Evolutionary conservation across 2,797 vertebrate genomes (phyloP).

Genomic region (Micrastur ruficollis): DNA sequence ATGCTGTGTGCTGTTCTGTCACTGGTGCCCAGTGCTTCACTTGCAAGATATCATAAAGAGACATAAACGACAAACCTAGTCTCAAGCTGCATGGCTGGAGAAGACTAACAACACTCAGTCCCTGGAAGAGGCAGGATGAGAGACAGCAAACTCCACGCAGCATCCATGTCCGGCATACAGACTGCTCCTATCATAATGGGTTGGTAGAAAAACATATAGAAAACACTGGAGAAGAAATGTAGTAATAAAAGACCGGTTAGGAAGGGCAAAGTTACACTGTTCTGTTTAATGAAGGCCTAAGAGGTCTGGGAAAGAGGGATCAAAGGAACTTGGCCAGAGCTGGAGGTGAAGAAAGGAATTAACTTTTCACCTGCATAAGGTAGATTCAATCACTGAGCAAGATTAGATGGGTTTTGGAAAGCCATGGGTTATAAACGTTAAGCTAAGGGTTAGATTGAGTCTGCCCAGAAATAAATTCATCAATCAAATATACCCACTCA

Average conservation of each 20-base stretch:
- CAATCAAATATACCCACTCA: neutral
- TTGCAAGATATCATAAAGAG: neutral
- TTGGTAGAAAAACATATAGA: neutral
- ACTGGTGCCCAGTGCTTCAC: neutral
- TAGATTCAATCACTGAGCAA: neutral
- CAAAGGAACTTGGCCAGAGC: neutral
- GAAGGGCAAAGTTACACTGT: neutral
- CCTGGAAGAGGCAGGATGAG: neutral
- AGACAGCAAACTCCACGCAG: neutral
- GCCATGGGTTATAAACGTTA: neutral
- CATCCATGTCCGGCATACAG: rapidly evolving
- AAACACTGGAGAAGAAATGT: rapidly evolving
- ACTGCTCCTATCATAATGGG: rapidly evolving
- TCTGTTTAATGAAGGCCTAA: neutral
- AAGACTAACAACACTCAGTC: neutral
- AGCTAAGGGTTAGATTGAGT: neutral
- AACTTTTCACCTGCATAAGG: neutral
- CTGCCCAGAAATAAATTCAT: neutral
- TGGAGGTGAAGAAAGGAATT: conserved; percentile 8
- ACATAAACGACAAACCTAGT: neutral
- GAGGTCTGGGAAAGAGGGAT: neutral
- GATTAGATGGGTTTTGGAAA: neutral
- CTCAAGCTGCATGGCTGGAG: neutral
- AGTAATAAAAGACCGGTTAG: neutral
- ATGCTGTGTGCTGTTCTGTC: neutral